Evolutionary conservation across 2,113 vertebrate species (phyloP), one percentile per base, ranked within the genome.

Genomic region (Carassius carassius): DNA sequence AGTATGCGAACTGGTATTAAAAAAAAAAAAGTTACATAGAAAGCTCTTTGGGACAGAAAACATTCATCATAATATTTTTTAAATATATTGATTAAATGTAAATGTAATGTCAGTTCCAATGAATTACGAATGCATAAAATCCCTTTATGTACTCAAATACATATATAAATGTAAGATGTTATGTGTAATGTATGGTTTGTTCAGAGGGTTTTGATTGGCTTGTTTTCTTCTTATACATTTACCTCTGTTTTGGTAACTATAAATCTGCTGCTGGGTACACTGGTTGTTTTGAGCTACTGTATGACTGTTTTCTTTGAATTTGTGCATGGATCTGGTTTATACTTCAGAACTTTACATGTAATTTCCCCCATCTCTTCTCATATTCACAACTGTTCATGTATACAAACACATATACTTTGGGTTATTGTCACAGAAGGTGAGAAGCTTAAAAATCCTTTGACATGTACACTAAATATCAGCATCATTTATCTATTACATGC

Each of bases 121-220:
- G 12, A 60, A 78, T 41, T 62, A 13, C 10, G 1, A 37, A 78
- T 78, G 3, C 4, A 78, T 4, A 5, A 14, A 37, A 23, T 60
- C 21, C 0, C 5, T 60, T 23, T 23, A 51, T 13, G 44, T 69
- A 14, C 49, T 29, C 29, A 29, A 78, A 78, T 78, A 21, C 32
- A 63, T 74, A 5, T 44, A 83, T 80, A 84, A 73, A 86, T 83
- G 72, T 83, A 72, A 44, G 21, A 70, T 86, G 75, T 79, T 86
- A 47, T 79, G 76, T 54, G 65, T 83, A 86, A 86, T 83, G 56
- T 58, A 84, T 75, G 51, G 56, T 86, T 79, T 70, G 41, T 29
- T 49, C 67, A 74, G 63, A 83, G 65, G 41, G 25, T 79, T 83
- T 83, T 83, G 65, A 56, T 78, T 72, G 29, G 51, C 63, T 82